phyloP scores from a whole-genome alignment of 2,797 vertebrate genomes.

The Hippoglossus hippoglossus region DNA sequence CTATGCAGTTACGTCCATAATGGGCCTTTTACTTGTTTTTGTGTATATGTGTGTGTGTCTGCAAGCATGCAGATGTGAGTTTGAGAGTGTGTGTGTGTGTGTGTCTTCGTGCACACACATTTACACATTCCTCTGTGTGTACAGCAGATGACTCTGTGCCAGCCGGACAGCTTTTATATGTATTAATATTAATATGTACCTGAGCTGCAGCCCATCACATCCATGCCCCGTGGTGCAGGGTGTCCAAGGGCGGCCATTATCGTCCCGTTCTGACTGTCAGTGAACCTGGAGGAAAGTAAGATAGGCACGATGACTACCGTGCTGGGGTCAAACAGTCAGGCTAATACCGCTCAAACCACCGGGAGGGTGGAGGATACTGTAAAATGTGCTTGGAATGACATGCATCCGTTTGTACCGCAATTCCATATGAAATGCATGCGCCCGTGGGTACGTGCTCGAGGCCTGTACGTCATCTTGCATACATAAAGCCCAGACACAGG shows the following conservation, averaged over 20 bases:
- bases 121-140: constrained; percentile 44
- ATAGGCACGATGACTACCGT: constrained; percentile 51
- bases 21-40: constrained; percentile 86
- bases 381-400: constrained; percentile 41
- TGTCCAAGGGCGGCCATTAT: constrained; percentile 85
- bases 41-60: constrained; percentile 55
- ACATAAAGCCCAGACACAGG: constrained; percentile 11
- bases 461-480: constrained; percentile 23
- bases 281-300: constrained; percentile 71
- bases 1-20: constrained; percentile 80
- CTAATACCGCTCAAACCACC: constrained; percentile 73
- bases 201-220: constrained; percentile 79
- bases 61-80: constrained; percentile 55
- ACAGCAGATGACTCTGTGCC: constrained; percentile 79
- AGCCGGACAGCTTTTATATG: constrained; percentile 84
- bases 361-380: constrained; percentile 37
- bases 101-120: constrained; percentile 31
- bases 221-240: constrained; percentile 77
- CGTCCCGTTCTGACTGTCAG: constrained; percentile 72
- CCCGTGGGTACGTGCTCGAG: constrained; percentile 29
- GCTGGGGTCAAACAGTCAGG: constrained; percentile 79
- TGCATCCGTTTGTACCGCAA: constrained; percentile 51
- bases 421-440: constrained; percentile 44
- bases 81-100: constrained; percentile 30
- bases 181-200: constrained; percentile 89